Percentiles rank a stretch among this genome's conserved stretches.
Evolutionary conservation across 2,888 invertebrate species (phyloP).

Genomic region (Seira sanloemensis): DNA sequence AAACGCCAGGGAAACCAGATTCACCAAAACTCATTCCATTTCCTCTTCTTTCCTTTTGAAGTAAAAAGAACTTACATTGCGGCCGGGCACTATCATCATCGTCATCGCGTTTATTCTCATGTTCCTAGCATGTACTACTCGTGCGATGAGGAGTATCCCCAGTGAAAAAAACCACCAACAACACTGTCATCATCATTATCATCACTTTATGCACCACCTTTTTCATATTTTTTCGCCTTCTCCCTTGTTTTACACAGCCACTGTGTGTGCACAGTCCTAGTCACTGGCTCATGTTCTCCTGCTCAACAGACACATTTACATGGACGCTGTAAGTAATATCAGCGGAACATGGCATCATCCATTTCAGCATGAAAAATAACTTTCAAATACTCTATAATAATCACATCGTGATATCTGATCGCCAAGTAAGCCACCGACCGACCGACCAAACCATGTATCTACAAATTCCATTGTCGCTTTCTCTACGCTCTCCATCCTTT

Average conservation of each 20-base stretch:
- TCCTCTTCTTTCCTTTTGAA: slow-evolving; percentile 41
- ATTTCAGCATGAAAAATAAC: neutral
- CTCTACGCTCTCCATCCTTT: neutral
- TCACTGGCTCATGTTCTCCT: too few relatives aligned
- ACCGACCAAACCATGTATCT: neutral
- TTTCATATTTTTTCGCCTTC: slow-evolving; percentile 1
- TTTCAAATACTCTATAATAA: neutral
- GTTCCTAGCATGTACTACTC: neutral
- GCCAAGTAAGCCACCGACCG: neutral
- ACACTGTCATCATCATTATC: neutral
- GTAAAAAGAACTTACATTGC: slow-evolving; percentile 16
- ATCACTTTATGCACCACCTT: neutral
- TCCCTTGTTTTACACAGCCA: neutral
- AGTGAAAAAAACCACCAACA: slow-evolving; percentile 9
- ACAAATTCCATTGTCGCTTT: neutral
- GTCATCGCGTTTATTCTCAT: slow-evolving; percentile 14
- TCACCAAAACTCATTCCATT: slow-evolving; percentile 70
- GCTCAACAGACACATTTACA: neutral
- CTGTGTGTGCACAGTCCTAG: neutral
- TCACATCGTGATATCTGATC: neutral
- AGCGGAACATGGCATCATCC: slow-evolving; percentile 41
- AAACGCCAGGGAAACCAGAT: slow-evolving; percentile 72
- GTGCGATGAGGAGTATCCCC: neutral
- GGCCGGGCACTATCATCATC: slow-evolving; percentile 16
- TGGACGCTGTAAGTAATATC: neutral